Evolutionary conservation across 2,888 invertebrate genomes (phyloP).

Genomic region (Therioaphis trifolii): DNA sequence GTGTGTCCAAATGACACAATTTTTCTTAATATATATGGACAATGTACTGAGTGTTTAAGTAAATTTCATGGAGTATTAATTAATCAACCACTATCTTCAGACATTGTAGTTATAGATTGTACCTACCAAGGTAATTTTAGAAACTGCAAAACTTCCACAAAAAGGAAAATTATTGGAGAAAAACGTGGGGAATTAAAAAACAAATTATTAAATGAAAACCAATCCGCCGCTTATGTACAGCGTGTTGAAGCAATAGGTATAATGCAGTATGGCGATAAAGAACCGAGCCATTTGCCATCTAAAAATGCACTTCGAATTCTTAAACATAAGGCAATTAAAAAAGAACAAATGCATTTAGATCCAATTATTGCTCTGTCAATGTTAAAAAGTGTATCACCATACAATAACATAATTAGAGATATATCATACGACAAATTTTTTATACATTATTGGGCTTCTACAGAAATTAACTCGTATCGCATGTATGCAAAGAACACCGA

Average conservation of each 20-base stretch:
- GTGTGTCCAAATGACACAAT: too few species aligned
- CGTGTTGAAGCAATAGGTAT: conserved; percentile 43
- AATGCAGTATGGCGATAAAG: conserved; percentile 59
- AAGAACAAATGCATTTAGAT: background rate
- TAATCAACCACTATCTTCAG: background rate
- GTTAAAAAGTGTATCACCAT: conserved; percentile 15
- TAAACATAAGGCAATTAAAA: background rate
- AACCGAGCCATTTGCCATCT: conserved; percentile 57
- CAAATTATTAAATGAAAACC: conserved; percentile 29
- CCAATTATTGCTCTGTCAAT: conserved; percentile 32
- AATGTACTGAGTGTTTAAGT: background rate
- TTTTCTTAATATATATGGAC: too few species aligned
- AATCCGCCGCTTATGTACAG: conserved; percentile 39
- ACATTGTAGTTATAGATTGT: background rate
- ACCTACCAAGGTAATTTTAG: too few species aligned
- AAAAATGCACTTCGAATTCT: background rate
- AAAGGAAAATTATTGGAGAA: conserved; percentile 24
- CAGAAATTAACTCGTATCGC: conserved; percentile 28
- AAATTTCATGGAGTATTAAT: background rate
- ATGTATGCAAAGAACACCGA: background rate
- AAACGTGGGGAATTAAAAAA: conserved; percentile 3
- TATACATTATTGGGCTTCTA: too few species aligned
- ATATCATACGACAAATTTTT: conserved; percentile 29
- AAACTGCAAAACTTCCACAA: too few species aligned
- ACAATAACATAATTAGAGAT: conserved; percentile 9